These are phyloP conservation scores for Lordiphosa fenestrarum DNA, from an alignment of 2,888 invertebrate genomes.

Conservation along the genomic window DNA sequence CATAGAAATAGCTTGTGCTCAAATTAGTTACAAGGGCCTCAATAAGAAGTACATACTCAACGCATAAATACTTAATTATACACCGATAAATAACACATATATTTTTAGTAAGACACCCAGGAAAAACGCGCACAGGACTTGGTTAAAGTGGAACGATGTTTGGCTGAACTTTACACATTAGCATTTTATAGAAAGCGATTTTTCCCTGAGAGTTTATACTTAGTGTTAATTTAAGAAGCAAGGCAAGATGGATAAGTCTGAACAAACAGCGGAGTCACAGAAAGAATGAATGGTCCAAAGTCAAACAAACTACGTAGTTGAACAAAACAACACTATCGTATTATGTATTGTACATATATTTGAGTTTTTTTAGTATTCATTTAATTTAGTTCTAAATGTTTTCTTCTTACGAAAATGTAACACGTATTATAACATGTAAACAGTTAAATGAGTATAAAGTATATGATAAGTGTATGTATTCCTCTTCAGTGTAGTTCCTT, in stretches of 20 bases:
- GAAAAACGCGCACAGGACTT: constrained; percentile 61
- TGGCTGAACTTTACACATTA: constrained; percentile 59
- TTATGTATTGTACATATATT: constrained; percentile 10
- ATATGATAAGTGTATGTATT: constrained; percentile 6
- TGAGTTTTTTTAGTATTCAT: constrained; percentile 20
- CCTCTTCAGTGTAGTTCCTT: constrained; percentile 9
- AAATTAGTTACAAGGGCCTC: constrained; percentile 5
- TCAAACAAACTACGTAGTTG: too few relatives aligned
- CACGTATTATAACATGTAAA: too few relatives aligned
- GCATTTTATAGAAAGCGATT: constrained; percentile 69
- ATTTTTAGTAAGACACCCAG: constrained; percentile 59
- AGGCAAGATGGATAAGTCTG: constrained; percentile 28
- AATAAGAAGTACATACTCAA: constrained; percentile 34
- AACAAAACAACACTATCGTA: not conserved
- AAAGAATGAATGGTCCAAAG: too few relatives aligned
- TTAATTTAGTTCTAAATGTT: constrained; percentile 26
- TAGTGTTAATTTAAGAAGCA: constrained; percentile 39
- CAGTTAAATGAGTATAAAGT: too few relatives aligned
- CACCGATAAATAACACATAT: constrained; percentile 30
- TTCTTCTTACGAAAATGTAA: constrained; percentile 1
- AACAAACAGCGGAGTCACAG: too few relatives aligned
- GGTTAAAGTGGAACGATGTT: constrained; percentile 39
- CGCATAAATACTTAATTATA: constrained; percentile 20
- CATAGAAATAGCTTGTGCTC: constrained; percentile 25
- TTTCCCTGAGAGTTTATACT: constrained; percentile 55